Evolutionary conservation across 2,888 invertebrate genomes (phyloP).

Genomic region (Julus scandinavius): DNA sequence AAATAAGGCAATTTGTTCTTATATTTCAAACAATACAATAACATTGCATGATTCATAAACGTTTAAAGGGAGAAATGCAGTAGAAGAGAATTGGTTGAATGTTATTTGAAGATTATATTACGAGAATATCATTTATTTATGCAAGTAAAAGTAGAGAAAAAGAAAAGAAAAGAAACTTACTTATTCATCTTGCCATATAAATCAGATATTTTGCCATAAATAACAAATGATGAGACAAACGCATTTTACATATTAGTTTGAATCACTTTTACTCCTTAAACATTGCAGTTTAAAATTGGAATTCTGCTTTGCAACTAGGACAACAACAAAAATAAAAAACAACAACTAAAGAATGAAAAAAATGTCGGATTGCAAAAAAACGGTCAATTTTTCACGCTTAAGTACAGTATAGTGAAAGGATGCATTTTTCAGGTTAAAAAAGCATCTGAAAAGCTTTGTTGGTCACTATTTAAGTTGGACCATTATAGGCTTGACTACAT

Average conservation of each 20-base stretch:
- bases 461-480: background rate
- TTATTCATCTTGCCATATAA: no score
- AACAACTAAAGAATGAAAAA: background rate
- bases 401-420: background rate
- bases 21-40: no score
- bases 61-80: no score
- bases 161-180: no score
- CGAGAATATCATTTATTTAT: no score
- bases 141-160: no score
- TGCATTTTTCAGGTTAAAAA: slow-evolving; percentile 5
- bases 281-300: background rate
- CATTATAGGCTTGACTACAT: background rate
- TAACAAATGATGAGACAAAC: background rate
- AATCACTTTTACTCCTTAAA: background rate
- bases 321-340: no score
- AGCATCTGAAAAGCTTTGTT: background rate
- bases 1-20: no score
- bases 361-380: background rate
- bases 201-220: background rate
- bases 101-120: no score
- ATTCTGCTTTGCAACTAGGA: background rate
- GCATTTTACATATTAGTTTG: no score
- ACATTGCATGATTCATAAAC: no score
- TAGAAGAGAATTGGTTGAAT: no score
- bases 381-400: background rate